These are phyloP conservation scores for Charadrius vociferus DNA, from an alignment of 2,113 vertebrate species.

Conservation along the genomic window DNA sequence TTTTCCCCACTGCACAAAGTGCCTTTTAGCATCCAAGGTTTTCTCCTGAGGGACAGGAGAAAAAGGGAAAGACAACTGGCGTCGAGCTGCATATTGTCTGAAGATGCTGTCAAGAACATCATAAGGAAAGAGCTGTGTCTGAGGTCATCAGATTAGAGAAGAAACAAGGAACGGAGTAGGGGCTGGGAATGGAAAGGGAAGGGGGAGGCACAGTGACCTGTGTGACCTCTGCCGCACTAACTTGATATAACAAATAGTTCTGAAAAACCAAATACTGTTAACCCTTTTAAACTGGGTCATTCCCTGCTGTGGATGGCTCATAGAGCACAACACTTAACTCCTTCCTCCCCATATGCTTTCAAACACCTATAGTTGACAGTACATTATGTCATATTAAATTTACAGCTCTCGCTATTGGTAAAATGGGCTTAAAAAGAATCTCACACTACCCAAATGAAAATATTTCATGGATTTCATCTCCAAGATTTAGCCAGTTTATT, in stretches of 20 bases:
- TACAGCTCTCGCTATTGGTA: not conserved
- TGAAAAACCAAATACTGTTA: conserved; percentile 76
- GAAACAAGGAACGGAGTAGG: conserved; percentile 36
- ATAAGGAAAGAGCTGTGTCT: conserved; percentile 72
- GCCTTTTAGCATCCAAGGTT: conserved; percentile 67
- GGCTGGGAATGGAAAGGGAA: conserved; percentile 33
- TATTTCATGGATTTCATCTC: not conserved
- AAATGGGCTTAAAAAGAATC: not conserved
- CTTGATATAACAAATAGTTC: conserved; percentile 80
- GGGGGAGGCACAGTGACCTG: conserved; percentile 50
- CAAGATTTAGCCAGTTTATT: not conserved
- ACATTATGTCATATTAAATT: not conserved
- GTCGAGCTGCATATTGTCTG: conserved; percentile 64
- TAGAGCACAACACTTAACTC: conserved; percentile 41
- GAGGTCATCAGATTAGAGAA: conserved; percentile 76
- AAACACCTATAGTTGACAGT: not conserved
- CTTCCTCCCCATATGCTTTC: not conserved
- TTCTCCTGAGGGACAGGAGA: conserved; percentile 63
- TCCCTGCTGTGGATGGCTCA: conserved; percentile 44
- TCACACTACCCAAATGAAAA: not conserved
- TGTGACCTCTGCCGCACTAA: conserved; percentile 75
- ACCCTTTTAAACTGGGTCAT: conserved; percentile 77
- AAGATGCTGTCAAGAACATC: conserved; percentile 75
- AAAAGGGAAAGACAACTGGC: conserved; percentile 66
- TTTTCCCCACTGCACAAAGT: conserved; percentile 55